Percentiles rank a stretch among this genome's conserved stretches.
Conservation (phyloP, 2,113 vertebrate genomes). For the Odocoileus hemionus region DNA sequence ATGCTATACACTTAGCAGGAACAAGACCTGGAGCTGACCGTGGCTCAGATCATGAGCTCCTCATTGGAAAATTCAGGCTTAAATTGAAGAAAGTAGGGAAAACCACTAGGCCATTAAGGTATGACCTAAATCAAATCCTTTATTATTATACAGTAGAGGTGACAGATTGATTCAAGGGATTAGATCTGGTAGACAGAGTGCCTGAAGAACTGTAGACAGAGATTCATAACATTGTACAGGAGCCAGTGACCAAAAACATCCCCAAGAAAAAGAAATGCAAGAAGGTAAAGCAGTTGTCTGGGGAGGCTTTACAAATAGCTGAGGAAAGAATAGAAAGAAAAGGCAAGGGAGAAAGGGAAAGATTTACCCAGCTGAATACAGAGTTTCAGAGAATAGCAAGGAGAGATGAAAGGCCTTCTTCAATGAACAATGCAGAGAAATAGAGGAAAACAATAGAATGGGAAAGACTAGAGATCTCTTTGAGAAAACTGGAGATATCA, state of each 20-base stretch:
- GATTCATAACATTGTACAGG: background rate
- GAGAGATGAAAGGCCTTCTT: background rate
- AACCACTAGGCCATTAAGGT: background rate
- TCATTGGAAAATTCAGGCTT: background rate
- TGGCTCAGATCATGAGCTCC: background rate
- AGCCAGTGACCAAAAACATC: background rate
- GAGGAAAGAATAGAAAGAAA: background rate
- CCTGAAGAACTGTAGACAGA: background rate
- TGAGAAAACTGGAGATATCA: background rate
- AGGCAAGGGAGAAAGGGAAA: background rate
- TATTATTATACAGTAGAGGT: background rate
- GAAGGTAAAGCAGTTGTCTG: background rate
- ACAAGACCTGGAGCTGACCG: background rate
- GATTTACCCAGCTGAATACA: background rate
- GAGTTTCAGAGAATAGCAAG: background rate
- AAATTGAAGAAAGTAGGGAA: background rate
- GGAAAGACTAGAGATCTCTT: background rate
- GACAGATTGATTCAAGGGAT: background rate
- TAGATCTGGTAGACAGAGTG: background rate
- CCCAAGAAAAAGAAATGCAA: background rate
- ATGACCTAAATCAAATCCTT: background rate
- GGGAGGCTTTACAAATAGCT: background rate
- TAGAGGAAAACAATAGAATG: background rate
- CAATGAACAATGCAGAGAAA: background rate
- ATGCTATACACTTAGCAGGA: background rate